Conservation (phyloP, 2,113 vertebrate genomes). For the Vombatus ursinus region DNA sequence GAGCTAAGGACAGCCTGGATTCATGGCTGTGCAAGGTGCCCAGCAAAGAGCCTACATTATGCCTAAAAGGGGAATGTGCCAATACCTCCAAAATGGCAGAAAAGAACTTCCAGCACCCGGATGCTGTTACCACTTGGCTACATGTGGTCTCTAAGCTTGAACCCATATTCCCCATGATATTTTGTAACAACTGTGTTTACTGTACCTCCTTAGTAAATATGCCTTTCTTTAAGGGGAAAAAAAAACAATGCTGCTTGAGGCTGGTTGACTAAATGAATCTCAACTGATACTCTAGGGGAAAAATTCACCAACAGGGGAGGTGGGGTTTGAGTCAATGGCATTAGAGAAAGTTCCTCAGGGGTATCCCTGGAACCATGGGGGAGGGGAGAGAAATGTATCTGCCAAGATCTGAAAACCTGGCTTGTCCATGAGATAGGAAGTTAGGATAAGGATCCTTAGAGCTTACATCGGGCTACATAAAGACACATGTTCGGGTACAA, state of each 20-base stretch:
- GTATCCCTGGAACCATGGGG: no score
- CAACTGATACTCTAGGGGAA: neutral
- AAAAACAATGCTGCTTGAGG: neutral
- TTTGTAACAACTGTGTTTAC: neutral
- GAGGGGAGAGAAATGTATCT: neutral
- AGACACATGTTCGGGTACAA: neutral
- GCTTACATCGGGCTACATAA: no score
- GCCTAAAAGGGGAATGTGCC: neutral
- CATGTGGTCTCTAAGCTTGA: no score
- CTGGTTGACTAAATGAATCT: neutral
- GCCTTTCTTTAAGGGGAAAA: neutral
- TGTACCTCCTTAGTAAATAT: neutral
- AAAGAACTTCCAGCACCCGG: neutral
- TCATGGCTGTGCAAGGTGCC: neutral
- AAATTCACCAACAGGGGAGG: neutral
- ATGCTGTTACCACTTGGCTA: no score
- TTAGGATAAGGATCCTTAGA: neutral
- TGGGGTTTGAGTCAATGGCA: neutral
- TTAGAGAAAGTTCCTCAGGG: neutral
- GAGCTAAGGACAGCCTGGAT: no score
- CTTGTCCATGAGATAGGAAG: neutral
- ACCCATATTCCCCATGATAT: neutral
- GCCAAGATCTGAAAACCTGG: neutral
- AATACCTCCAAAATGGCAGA: neutral
- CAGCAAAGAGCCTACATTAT: neutral